Conservation (phyloP, 1,140 invertebrate species). For the Bactericera cockerelli region DNA sequence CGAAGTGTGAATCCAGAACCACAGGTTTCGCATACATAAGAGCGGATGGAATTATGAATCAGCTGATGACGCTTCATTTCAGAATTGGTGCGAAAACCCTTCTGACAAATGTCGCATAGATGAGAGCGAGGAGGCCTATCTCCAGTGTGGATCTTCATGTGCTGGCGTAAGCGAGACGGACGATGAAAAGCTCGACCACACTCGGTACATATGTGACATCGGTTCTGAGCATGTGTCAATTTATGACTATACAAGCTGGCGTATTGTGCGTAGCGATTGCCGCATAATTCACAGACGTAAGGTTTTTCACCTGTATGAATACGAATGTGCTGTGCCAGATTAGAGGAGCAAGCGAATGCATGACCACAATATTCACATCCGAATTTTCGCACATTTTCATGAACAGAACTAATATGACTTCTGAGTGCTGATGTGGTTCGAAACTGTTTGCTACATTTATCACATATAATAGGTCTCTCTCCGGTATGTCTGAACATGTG, state of each 20-base stretch:
- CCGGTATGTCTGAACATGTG: constrained; percentile 37
- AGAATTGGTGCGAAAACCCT: constrained; percentile 33
- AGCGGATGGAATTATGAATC: constrained; percentile 37
- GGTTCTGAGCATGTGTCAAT: constrained; percentile 25
- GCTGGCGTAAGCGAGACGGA: constrained; percentile 22
- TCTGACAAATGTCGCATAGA: constrained; percentile 39
- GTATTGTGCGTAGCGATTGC: constrained; percentile 14
- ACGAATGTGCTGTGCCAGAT: neutral
- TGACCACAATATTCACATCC: constrained; percentile 37
- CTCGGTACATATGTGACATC: constrained; percentile 23
- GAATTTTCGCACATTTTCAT: constrained; percentile 41
- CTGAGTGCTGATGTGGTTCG: constrained; percentile 41
- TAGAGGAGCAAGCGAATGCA: constrained; percentile 34
- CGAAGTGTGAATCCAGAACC: constrained; percentile 32
- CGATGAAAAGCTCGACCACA: constrained; percentile 23
- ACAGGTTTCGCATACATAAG: constrained; percentile 34
- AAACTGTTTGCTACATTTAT: constrained; percentile 57
- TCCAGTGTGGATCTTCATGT: constrained; percentile 38
- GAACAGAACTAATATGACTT: constrained; percentile 43
- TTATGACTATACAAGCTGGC: constrained; percentile 19
- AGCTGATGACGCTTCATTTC: constrained; percentile 34
- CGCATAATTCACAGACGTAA: constrained; percentile 26
- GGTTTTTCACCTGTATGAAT: constrained; percentile 53
- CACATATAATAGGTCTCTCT: constrained; percentile 53
- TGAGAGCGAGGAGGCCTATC: constrained; percentile 52